Percentiles rank a stretch among this genome's conserved stretches.
These are phyloP conservation scores for Lasioglossum villosulum DNA, from an alignment of 2,888 invertebrate genomes.

Conservation along the genomic window DNA sequence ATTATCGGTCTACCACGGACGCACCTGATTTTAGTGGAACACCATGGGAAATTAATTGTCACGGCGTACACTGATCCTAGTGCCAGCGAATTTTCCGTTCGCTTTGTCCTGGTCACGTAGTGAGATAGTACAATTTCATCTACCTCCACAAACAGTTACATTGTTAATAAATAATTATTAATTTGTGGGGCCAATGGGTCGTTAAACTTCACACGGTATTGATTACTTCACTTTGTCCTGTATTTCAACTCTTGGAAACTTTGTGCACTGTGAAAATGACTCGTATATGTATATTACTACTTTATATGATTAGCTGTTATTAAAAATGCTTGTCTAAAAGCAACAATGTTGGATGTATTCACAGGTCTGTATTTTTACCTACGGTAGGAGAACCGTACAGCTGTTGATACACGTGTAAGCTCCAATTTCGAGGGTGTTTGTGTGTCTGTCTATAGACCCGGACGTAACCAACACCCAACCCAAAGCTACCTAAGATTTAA, in stretches of 20 bases:
- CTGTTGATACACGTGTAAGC: conserved; percentile 58
- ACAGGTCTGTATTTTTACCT: not conserved
- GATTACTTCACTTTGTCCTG: no score
- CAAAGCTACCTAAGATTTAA: conserved; percentile 59
- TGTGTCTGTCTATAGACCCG: conserved; percentile 33
- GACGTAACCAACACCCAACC: conserved; percentile 58
- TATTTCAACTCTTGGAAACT: no score
- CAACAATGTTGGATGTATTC: not conserved
- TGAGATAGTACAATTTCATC: no score
- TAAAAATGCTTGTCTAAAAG: not conserved
- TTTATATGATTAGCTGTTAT: not conserved
- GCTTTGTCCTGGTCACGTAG: no score
- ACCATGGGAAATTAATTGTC: conserved; percentile 44
- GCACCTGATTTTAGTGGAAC: conserved; percentile 49
- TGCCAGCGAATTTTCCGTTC: not conserved
- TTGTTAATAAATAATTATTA: not conserved
- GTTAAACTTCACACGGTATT: no score
- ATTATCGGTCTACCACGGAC: conserved; percentile 55
- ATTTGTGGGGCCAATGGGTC: no score
- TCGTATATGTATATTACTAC: no score
- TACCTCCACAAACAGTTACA: no score
- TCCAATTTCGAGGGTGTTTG: conserved; percentile 49
- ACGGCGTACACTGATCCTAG: not conserved
- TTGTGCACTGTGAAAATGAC: no score
- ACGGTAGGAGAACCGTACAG: conserved; percentile 24